Percentiles rank a stretch among this genome's conserved stretches.
These are phyloP conservation scores for Pogonocichla stellata DNA, from an alignment of 2,113 vertebrate species.

Conservation along the genomic window DNA sequence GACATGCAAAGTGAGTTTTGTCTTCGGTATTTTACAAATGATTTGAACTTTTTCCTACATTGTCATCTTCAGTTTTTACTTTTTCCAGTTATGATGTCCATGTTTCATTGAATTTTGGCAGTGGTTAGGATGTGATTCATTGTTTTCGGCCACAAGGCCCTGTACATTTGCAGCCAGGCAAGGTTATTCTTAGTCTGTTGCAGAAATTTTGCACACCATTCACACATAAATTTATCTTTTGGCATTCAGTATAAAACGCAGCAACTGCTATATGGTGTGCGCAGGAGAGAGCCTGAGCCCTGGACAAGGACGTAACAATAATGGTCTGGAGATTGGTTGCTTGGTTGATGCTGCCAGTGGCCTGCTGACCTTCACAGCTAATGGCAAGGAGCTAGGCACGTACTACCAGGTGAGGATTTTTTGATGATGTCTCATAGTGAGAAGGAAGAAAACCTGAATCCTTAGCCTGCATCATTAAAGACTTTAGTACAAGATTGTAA, in stretches of 20 bases:
- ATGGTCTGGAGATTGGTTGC: slow-evolving; percentile 93
- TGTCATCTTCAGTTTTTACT: neutral
- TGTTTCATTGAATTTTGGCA: neutral
- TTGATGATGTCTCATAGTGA: neutral
- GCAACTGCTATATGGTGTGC: slow-evolving; percentile 98
- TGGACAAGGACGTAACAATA: slow-evolving; percentile 90
- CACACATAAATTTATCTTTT: slow-evolving; percentile 56
- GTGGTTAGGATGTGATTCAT: neutral
- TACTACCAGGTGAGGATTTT: slow-evolving; percentile 86
- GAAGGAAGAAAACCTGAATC: neutral
- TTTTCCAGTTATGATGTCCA: neutral
- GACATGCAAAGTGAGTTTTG: neutral
- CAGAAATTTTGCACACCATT: neutral
- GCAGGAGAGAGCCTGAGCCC: slow-evolving; percentile 92
- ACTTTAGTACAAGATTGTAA: neutral
- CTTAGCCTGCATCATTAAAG: neutral
- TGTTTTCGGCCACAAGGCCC: neutral
- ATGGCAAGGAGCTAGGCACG: slow-evolving; percentile 91
- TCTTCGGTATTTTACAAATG: neutral
- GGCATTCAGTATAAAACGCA: slow-evolving; percentile 90
- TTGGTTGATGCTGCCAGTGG: slow-evolving; percentile 88
- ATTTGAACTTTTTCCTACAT: neutral
- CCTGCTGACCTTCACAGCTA: slow-evolving; percentile 90
- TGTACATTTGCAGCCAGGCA: neutral
- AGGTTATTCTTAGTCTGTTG: neutral